Evolutionary conservation across 2,797 vertebrate species (phyloP), one percentile per base, ranked within the genome.

Genomic region (Paguma larvata): DNA sequence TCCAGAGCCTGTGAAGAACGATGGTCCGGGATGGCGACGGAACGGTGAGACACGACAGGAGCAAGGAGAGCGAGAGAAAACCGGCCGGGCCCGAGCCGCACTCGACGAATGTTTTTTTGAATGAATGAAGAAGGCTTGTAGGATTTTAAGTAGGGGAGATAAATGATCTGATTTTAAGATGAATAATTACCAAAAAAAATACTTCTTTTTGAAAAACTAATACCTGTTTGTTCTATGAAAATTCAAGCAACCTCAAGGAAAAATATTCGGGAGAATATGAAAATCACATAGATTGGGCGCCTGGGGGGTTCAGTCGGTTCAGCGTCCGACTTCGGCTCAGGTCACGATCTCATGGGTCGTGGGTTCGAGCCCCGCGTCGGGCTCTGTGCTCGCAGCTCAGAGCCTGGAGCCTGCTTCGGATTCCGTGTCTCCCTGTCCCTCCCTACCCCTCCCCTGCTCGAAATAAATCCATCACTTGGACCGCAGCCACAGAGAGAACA

Each of bases 21-120:
- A 12, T 4, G 3, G 4, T 41, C 23, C 0, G 70, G 73, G 30
- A 3, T 0, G 0, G 68, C 1, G n/a, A 51, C 12, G 38, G 13
- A 63, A 7, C 32, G 13, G 0, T 0, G 8, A 85, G 32, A 16
- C 6, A 4, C 0, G 9, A 25, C 6, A 21, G 25, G 25, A 11
- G 8, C 3, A 6, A 21, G 19, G 19, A 18, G 23, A 53, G 62
- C n/a, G 23, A 27, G 59, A 41, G 67, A 75, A 32, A 56, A 0
- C 12, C 1, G 15, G 38, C 30, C 62, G 1, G 6, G 23, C 1
- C 13, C 56, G 1, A 6, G 77, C 3, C 11, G 1, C 11, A 6
- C 5, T 38, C 65, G 1, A 1, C 4, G 30, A 82, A 1, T 15
- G 12, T 41, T 51, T 67, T 67, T 51, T 56, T 65, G 46, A 77